These are phyloP conservation scores for Imbricaverruca yamaguchii DNA, from an alignment of 2,888 invertebrate species.

Conservation along the genomic window DNA sequence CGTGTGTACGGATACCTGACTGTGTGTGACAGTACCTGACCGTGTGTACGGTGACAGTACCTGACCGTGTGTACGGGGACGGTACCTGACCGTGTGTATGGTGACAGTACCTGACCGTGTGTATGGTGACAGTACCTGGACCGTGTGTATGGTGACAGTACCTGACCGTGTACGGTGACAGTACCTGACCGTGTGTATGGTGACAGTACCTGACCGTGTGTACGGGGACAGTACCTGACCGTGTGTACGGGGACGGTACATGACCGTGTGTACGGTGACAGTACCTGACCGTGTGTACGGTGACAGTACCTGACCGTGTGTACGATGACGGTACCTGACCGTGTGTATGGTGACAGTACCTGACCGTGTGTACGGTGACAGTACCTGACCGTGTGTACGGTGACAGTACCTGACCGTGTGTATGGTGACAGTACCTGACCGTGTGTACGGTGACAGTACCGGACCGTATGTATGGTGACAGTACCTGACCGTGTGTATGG, in stretches of 20 bases:
- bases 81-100: background rate
- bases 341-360: too few relatives aligned
- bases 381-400: too few relatives aligned
- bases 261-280: too few relatives aligned
- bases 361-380: too few relatives aligned
- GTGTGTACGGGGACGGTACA: too few relatives aligned
- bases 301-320: slow-evolving; percentile 17
- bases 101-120: too few relatives aligned
- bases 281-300: background rate
- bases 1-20: too few relatives aligned
- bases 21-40: background rate
- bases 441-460: background rate
- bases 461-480: too few relatives aligned
- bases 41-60: background rate
- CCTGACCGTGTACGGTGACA: background rate
- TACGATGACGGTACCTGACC: background rate
- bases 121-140: too few relatives aligned
- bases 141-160: too few relatives aligned
- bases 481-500: too few relatives aligned
- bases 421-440: slow-evolving; percentile 2
- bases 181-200: slow-evolving; percentile 13
- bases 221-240: too few relatives aligned
- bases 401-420: background rate
- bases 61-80: background rate
- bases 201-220: background rate